These are phyloP conservation scores for Enteromius unitaeniatus DNA, from an alignment of 2,797 vertebrate genomes.

Conservation along the genomic window DNA sequence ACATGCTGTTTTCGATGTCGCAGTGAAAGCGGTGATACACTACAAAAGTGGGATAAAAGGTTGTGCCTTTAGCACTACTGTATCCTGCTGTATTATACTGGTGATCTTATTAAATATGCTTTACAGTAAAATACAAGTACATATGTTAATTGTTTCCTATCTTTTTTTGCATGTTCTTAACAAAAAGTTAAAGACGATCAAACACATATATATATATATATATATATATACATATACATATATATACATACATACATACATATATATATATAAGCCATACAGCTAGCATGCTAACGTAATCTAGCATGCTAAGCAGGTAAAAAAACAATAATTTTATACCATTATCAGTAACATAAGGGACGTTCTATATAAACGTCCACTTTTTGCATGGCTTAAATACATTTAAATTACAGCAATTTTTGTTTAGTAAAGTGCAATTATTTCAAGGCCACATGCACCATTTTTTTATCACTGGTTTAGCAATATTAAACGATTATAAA, in stretches of 20 bases:
- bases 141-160: neutral
- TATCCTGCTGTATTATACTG: neutral
- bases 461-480: too few relatives aligned
- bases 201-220: neutral
- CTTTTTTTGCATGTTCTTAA: neutral
- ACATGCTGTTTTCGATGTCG: neutral
- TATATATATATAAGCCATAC: neutral
- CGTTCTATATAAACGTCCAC: too few relatives aligned
- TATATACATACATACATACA: too few relatives aligned
- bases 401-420: too few relatives aligned
- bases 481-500: too few relatives aligned
- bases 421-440: too few relatives aligned
- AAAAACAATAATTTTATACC: neutral
- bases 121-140: neutral
- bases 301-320: neutral
- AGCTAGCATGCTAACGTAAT: neutral
- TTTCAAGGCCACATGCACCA: too few relatives aligned
- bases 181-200: neutral
- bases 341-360: neutral
- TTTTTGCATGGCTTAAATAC: too few relatives aligned
- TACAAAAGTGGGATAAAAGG: neutral
- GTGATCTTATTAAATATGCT: neutral
- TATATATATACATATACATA: too few relatives aligned
- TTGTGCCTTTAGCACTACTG: neutral
- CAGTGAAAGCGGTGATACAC: neutral